Conservation (phyloP, 2,797 vertebrate species). For the Anas georgica region DNA sequence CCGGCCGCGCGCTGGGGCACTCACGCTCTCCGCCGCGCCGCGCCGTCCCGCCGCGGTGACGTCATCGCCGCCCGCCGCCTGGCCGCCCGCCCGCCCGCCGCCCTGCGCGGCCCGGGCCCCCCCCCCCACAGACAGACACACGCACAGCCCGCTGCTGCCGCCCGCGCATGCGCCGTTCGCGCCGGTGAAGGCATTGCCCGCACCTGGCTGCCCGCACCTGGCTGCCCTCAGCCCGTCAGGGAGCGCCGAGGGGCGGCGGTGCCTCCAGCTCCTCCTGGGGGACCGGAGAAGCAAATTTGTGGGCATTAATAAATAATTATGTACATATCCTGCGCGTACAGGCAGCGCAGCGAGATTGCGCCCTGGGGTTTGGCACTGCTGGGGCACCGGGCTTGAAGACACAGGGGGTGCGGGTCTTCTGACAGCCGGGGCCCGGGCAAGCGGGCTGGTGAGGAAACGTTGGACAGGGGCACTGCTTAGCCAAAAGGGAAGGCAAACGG, state of each 20-base stretch:
- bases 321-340: accelerated
- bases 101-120: background rate
- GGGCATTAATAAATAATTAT: accelerated
- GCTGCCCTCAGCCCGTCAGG: background rate
- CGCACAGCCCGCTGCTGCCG: background rate
- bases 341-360: accelerated
- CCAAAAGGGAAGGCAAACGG: background rate
- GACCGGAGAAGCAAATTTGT: accelerated
- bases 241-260: too few species aligned
- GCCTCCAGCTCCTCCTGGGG: too few species aligned
- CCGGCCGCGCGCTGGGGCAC: too few species aligned
- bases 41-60: too few species aligned
- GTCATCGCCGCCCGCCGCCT: too few species aligned
- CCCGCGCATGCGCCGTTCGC: background rate
- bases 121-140: background rate
- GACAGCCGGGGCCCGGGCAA: background rate
- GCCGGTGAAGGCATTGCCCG: background rate
- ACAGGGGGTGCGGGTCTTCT: background rate
- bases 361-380: background rate
- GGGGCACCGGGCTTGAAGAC: too few species aligned
- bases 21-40: too few species aligned
- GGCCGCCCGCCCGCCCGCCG: too few species aligned
- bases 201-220: background rate
- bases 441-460: background rate
- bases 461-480: background rate